Base-by-base conservation (phyloP, 2,113 vertebrate species). In the Pterophyllum scalare region DNA sequence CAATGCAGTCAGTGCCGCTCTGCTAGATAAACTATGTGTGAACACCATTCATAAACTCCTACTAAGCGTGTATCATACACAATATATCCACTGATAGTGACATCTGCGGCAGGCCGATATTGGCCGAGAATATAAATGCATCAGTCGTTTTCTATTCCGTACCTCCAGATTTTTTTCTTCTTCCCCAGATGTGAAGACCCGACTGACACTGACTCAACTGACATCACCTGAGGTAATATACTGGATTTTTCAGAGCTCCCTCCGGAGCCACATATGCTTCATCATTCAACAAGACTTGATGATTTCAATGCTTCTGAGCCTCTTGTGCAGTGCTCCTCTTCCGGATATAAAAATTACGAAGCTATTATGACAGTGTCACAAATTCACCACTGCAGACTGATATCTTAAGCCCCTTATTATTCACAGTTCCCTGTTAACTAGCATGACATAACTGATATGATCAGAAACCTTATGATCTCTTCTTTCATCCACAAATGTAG, bases 381-480 rank as follows among this genome's bases (percentile, higher is more conserved):
- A 65, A 70, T 80, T 78, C 31, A 58, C 62, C 56, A 64, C 83
- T 54, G 58, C 65, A 76, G 74, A 38, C 14, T 62, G 52, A 70
- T 65, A 77, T 75, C 60, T 85, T 87, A 89, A 90, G 64, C 49
- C 22, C 24, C 60, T 61, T 81, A 54, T 86, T 72, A 88, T 82
- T 74, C 62, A 56, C 35, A 79, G 85, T 46, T 77, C 78, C 79
- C 74, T 65, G 59, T 85, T 82, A 89, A 82, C 72, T 49, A 78
- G 72, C 59, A 38, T 26, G 79, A 87, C 79, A 87, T 81, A 43
- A 77, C 54, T 80, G 88, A 91, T 91, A 79, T 62, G 33, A 90
- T 91, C 89, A 83, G 54, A 87, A 80, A 82, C 60, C 67, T 62
- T 22, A 75, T 3, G 12, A 82, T 84, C 60, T 77, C 75, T 5